Percentiles rank a stretch among this genome's conserved stretches.
Conservation (phyloP, 2,888 invertebrate genomes). For the Stegophylla sp. region DNA sequence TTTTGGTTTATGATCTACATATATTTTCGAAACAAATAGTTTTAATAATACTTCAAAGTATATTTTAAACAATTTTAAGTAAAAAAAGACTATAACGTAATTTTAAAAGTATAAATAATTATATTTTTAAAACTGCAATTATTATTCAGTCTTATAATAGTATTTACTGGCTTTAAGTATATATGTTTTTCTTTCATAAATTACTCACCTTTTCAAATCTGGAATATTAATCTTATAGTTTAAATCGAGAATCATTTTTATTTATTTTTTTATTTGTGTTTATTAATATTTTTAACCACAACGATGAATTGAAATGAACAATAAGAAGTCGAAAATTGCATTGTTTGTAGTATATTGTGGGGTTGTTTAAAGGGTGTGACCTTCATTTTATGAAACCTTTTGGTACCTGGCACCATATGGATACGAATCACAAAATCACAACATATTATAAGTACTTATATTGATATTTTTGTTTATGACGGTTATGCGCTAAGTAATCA, state of each 20-base stretch:
- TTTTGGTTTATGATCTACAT: background rate
- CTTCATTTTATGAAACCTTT: slow-evolving; percentile 7
- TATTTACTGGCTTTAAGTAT: background rate
- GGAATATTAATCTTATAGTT: slow-evolving; percentile 32
- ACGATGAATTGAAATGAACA: background rate
- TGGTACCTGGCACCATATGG: slow-evolving; percentile 41
- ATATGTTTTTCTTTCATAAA: background rate
- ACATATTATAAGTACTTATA: background rate
- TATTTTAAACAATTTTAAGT: background rate
- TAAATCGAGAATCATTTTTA: slow-evolving; percentile 44
- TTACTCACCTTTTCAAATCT: slow-evolving; percentile 22
- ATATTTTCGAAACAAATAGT: background rate
- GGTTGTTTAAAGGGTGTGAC: background rate
- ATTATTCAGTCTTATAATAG: too few species aligned
- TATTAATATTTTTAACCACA: too few species aligned
- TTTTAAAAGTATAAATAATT: background rate
- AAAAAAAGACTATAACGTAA: background rate
- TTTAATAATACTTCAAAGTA: background rate
- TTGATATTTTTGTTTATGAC: background rate
- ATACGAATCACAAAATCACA: background rate
- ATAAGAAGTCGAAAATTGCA: background rate
- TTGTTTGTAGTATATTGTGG: background rate
- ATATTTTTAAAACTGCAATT: too few species aligned
- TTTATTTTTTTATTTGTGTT: too few species aligned
- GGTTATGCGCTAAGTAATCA: background rate